Evolutionary conservation across 2,797 vertebrate species (phyloP).

Genomic region (Alca torda): DNA sequence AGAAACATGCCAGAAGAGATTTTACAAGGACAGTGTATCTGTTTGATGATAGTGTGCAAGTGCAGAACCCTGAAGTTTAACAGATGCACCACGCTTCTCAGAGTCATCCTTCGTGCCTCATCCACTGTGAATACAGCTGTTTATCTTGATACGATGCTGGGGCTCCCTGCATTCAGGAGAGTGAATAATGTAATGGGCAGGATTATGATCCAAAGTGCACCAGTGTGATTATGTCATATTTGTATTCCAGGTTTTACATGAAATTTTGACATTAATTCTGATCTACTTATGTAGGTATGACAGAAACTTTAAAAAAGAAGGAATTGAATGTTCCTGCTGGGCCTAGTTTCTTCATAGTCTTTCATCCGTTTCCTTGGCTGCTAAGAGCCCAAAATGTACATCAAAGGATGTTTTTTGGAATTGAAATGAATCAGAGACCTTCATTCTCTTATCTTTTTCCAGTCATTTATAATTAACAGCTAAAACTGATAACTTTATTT

Average conservation of each 20-base stretch:
- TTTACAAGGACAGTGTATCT: neutral
- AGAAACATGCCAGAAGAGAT: neutral
- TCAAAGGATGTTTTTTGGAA: neutral
- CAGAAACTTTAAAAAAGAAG: neutral
- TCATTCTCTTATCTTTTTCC: neutral
- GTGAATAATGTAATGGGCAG: neutral
- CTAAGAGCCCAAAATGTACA: neutral
- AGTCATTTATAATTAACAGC: neutral
- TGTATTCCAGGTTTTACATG: neutral
- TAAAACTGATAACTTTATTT: neutral
- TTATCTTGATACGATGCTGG: neutral
- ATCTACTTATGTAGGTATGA: neutral
- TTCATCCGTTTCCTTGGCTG: neutral
- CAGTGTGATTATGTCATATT: neutral
- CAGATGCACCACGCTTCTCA: neutral
- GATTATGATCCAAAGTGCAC: accelerated
- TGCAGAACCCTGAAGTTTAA: neutral
- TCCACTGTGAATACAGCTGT: neutral
- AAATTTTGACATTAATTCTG: neutral
- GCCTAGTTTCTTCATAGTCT: neutral
- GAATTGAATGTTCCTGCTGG: neutral
- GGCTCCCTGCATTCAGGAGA: neutral
- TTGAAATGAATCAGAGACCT: neutral
- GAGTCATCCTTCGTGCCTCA: neutral
- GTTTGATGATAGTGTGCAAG: neutral